Percentiles rank a stretch among this genome's conserved stretches.
Conservation (phyloP, 2,113 vertebrate species). For the Cryptoleucopteryx plumbea region DNA sequence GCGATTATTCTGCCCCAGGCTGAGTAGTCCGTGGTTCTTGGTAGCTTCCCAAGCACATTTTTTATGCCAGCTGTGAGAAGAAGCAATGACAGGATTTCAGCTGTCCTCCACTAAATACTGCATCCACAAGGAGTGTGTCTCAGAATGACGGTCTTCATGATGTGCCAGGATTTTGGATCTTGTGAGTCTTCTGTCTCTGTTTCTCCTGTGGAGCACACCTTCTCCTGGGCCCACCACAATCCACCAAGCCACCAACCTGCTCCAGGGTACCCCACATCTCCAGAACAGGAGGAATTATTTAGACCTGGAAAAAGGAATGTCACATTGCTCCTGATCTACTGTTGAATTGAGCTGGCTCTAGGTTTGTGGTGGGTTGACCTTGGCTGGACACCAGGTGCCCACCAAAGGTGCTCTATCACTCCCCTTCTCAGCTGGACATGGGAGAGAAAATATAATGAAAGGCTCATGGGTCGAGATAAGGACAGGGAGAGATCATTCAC, state of each 20-base stretch:
- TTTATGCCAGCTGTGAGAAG: background rate
- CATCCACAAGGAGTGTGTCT: background rate
- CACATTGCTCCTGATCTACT: background rate
- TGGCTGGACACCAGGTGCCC: background rate
- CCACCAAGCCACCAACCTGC: background rate
- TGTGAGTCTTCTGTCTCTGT: background rate
- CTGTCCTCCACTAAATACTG: background rate
- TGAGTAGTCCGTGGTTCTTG: background rate
- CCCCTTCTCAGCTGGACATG: background rate
- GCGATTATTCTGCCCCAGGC: background rate
- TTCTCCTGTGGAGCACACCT: background rate
- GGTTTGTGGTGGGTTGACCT: background rate
- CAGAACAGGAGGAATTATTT: background rate
- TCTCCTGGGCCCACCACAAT: background rate
- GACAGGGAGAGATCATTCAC: background rate
- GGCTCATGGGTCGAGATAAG: background rate
- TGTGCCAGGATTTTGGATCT: background rate
- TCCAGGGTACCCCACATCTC: background rate
- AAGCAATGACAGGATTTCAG: background rate
- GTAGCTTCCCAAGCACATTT: background rate
- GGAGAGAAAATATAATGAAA: background rate
- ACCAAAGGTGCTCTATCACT: background rate
- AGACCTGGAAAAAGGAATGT: background rate
- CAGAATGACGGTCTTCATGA: background rate
- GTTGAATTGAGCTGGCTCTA: background rate